phyloP scores from a whole-genome alignment of 2,113 vertebrate species.

The Odontesthes bonariensis region DNA sequence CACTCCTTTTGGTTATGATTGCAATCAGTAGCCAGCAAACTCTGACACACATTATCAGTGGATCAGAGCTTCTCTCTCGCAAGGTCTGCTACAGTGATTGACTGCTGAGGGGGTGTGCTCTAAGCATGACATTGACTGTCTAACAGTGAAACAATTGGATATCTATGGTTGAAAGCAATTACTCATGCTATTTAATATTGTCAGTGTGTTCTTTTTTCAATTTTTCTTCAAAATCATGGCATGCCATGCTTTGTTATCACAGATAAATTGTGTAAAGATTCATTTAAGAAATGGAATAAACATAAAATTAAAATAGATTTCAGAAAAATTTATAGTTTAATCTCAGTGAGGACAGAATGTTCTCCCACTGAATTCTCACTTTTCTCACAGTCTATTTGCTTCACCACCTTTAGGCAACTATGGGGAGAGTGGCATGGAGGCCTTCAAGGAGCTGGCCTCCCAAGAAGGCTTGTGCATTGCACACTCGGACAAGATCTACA shows the following conservation, averaged over 20 bases:
- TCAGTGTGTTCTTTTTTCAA: not conserved
- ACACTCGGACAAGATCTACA: constrained; percentile 99
- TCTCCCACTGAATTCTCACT: not conserved
- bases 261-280: not conserved
- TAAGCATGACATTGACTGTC: constrained; percentile 28
- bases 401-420: constrained; percentile 88
- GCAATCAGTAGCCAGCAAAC: constrained; percentile 61
- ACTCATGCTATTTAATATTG: constrained; percentile 18
- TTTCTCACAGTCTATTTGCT: constrained; percentile 14
- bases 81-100: constrained; percentile 11
- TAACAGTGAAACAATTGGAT: constrained; percentile 24
- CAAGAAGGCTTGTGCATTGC: constrained; percentile 97
- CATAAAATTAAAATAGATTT: constrained; percentile 4
- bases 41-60: constrained; percentile 61
- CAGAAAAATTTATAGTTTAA: not conserved
- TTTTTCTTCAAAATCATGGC: not conserved
- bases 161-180: constrained; percentile 35
- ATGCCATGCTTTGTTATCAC: not conserved
- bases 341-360: not conserved
- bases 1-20: constrained; percentile 58
- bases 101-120: constrained; percentile 2
- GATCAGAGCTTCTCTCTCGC: constrained; percentile 55
- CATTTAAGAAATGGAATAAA: not conserved
- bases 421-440: constrained; percentile 98
- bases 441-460: constrained; percentile 97